phyloP scores from a whole-genome alignment of 2,888 invertebrate genomes.

The Drosophila demipolita region DNA sequence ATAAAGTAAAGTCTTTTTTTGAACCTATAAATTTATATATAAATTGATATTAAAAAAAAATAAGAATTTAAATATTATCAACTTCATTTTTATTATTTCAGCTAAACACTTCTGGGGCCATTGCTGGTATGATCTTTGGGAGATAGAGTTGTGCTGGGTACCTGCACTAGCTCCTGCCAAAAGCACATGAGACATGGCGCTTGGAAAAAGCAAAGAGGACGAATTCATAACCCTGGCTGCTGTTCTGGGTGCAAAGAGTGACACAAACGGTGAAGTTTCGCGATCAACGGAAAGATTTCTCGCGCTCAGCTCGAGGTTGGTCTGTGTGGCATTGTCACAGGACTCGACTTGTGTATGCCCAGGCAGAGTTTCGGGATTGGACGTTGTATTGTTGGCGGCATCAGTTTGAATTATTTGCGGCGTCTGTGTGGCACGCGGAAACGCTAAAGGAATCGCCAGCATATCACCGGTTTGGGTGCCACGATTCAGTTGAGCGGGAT shows the following conservation, averaged over 20 bases:
- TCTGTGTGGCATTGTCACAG: conserved; percentile 40
- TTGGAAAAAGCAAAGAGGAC: conserved; percentile 76
- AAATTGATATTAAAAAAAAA: background rate
- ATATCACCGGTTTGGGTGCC: conserved; percentile 82
- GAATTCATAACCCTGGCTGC: conserved; percentile 52
- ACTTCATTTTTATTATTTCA: background rate
- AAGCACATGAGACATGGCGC: conserved; percentile 76
- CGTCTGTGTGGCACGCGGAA: conserved; percentile 83
- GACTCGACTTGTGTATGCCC: conserved; percentile 23
- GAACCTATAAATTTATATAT: background rate
- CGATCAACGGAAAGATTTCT: conserved; percentile 55
- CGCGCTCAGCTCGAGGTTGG: conserved; percentile 28
- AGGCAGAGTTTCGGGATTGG: conserved; percentile 1
- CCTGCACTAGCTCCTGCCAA: conserved; percentile 75
- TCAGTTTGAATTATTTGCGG: conserved; percentile 33
- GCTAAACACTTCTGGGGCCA: conserved; percentile 1
- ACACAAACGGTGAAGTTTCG: conserved; percentile 71
- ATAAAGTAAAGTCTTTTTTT: background rate
- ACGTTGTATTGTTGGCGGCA: conserved; percentile 43
- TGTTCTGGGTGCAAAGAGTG: conserved; percentile 60
- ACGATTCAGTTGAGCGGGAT: conserved; percentile 65
- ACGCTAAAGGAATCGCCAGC: conserved; percentile 57
- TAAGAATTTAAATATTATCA: background rate
- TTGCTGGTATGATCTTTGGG: conserved; percentile 29
- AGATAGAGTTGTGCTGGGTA: conserved; percentile 33